phyloP scores from a whole-genome alignment of 2,113 vertebrate genomes.

The Cariama cristata region DNA sequence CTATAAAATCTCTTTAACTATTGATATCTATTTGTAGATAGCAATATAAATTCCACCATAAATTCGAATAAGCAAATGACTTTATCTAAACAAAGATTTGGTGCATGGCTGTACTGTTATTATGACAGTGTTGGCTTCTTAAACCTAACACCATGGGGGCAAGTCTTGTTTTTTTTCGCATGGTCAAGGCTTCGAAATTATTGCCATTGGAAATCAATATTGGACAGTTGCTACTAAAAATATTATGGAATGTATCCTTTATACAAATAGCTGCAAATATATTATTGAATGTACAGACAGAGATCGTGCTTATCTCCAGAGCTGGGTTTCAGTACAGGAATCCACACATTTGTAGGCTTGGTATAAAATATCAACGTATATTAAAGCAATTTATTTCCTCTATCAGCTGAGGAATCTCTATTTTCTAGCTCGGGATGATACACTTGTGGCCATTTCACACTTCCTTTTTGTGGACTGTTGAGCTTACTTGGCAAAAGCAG shows the following conservation, averaged over 20 bases:
- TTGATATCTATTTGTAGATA: conserved; percentile 73
- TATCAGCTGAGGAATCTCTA: neutral
- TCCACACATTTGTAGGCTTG: neutral
- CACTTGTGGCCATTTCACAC: neutral
- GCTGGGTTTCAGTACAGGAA: neutral
- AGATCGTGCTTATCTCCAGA: neutral
- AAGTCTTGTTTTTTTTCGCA: neutral
- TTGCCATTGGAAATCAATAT: neutral
- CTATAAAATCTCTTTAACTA: conserved; percentile 72
- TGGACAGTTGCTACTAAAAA: neutral
- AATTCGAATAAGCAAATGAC: conserved; percentile 46
- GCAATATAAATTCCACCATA: conserved; percentile 33
- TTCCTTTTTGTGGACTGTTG: neutral
- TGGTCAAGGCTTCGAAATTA: neutral
- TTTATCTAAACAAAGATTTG: conserved; percentile 59
- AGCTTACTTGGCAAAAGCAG: neutral
- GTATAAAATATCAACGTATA: neutral
- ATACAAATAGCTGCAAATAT: neutral
- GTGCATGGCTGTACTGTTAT: neutral
- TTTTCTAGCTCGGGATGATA: neutral
- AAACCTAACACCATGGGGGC: neutral
- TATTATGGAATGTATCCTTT: neutral
- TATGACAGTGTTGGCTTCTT: neutral
- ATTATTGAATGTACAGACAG: neutral
- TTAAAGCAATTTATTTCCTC: neutral